These are phyloP conservation scores for Oryctes rhinoceros DNA, from an alignment of 1,140 invertebrate genomes.

Conservation along the genomic window DNA sequence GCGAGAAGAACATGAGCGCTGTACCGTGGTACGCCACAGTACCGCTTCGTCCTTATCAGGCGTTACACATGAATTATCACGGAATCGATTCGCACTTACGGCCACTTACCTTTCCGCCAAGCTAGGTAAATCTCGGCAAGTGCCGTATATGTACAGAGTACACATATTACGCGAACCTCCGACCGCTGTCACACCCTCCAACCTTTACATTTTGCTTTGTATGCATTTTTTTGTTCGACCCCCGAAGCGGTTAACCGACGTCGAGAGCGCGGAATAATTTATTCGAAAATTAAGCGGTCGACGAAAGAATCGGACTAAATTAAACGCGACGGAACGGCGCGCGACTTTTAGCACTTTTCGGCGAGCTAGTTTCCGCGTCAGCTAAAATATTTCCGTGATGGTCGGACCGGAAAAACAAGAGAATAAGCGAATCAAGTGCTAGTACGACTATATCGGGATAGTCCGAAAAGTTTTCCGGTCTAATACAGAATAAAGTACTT, in stretches of 20 bases:
- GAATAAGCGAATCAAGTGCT: background rate
- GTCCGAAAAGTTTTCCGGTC: too few species aligned
- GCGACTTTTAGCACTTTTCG: background rate
- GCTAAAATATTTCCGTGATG: background rate
- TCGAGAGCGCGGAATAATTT: constrained; percentile 13
- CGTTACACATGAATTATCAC: constrained; percentile 36
- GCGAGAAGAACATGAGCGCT: background rate
- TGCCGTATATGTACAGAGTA: background rate
- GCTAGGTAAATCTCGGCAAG: background rate
- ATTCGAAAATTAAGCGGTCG: constrained; percentile 27
- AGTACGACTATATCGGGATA: too few species aligned
- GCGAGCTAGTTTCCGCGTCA: background rate
- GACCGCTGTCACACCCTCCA: background rate
- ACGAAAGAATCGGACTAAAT: constrained; percentile 34
- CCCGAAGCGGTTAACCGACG: background rate
- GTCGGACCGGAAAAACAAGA: background rate
- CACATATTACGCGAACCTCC: background rate
- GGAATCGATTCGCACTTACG: background rate
- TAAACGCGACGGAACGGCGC: background rate
- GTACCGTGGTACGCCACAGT: background rate
- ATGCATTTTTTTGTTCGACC: constrained; percentile 13
- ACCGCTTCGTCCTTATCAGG: constrained; percentile 5
- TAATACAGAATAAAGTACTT: too few species aligned
- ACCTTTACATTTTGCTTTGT: background rate
- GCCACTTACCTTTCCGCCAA: constrained; percentile 7